Evolutionary conservation across 53 echinoderm and acorn worm species (phyloP), one percentile per base, ranked within the genome.

Genomic region (Luidia sarsii): DNA sequence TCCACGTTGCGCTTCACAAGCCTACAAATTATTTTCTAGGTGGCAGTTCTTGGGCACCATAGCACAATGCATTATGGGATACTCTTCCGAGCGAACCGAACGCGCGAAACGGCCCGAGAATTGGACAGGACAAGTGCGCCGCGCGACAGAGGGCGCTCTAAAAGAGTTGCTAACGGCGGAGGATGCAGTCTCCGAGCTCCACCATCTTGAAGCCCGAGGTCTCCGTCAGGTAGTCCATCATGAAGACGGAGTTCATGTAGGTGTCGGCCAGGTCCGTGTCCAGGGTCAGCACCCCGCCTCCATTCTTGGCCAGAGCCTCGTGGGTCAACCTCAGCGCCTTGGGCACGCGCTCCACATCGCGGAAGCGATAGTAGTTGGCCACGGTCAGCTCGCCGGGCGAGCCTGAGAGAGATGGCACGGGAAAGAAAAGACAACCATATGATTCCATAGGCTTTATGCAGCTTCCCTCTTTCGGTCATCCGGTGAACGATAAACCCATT

Each of bases 201-300:
- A 67, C 68, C 22, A 80, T 32, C 52, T 66, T 67, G 63, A 66
- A 77, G 0, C 79, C 83, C 5, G 89, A 89, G 35, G 75, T 89
- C 48, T 89, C 89, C 7, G 83, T 49, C 13, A 89, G 57, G 30
- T 89, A 89, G 60, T 89, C 89, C 64, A 89, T 35, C 68, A 89
- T 28, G 33, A 83, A 87, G 0, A 89, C 89, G 56, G 69, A 46
- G 35, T 57, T 83, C 79, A 89, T 75, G 38, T 75, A 75, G 14
- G 82, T 89, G 69, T 89, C 89, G 0, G 89, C 83, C 30, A 89
- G 77, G 31, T 89, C 83, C 1, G 79, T 64, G 39, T 89, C 77
- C 41, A 89, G 51, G 29, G 75, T 82, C 25, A 89, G 74, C 16
- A 89, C 50, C 14, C 89, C 89, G 4, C 89, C 89, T 10, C 57